phyloP scores from a whole-genome alignment of 2,888 invertebrate genomes.

The Drosophila buzzatii region DNA sequence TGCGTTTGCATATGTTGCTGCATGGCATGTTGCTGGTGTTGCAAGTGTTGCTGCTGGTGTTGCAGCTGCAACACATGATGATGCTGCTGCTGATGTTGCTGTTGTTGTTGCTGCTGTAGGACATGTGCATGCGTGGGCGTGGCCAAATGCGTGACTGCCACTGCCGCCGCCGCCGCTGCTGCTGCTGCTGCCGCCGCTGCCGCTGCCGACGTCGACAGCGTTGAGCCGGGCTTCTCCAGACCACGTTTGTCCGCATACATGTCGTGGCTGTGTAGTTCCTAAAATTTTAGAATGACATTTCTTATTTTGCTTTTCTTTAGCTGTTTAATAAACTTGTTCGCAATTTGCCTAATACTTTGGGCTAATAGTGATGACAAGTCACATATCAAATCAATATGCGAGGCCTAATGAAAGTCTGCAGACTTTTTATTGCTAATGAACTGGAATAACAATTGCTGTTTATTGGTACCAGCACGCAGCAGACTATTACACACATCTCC shows the following conservation, averaged over 20 bases:
- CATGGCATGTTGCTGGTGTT: slow-evolving; percentile 72
- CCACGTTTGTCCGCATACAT: slow-evolving; percentile 78
- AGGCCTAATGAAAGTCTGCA: slow-evolving; percentile 65
- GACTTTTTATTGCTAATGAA: slow-evolving; percentile 70
- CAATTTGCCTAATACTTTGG: slow-evolving; percentile 37
- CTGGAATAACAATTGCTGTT: slow-evolving; percentile 64
- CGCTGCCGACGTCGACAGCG: slow-evolving; percentile 51
- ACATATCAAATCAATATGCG: slow-evolving; percentile 50
- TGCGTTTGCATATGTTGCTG: slow-evolving; percentile 70
- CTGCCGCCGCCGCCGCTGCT: slow-evolving; percentile 51
- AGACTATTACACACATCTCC: slow-evolving; percentile 15
- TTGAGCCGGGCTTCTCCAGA: slow-evolving; percentile 64
- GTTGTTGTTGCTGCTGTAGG: slow-evolving; percentile 59
- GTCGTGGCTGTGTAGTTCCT: slow-evolving; percentile 58
- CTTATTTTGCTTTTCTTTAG: slow-evolving; percentile 11
- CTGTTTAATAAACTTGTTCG: slow-evolving; percentile 25
- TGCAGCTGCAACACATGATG: slow-evolving; percentile 59
- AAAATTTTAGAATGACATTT: slow-evolving; percentile 50
- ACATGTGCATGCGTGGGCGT: slow-evolving; percentile 63
- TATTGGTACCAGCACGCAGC: slow-evolving; percentile 31
- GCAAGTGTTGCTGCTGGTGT: slow-evolving; percentile 64
- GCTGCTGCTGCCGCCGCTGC: slow-evolving; percentile 39
- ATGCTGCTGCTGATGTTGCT: slow-evolving; percentile 61
- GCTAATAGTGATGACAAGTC: slow-evolving; percentile 34
- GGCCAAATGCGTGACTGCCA: slow-evolving; percentile 58